Evolutionary conservation across 2,888 invertebrate species (phyloP).

Genomic region (Heliconius sara): DNA sequence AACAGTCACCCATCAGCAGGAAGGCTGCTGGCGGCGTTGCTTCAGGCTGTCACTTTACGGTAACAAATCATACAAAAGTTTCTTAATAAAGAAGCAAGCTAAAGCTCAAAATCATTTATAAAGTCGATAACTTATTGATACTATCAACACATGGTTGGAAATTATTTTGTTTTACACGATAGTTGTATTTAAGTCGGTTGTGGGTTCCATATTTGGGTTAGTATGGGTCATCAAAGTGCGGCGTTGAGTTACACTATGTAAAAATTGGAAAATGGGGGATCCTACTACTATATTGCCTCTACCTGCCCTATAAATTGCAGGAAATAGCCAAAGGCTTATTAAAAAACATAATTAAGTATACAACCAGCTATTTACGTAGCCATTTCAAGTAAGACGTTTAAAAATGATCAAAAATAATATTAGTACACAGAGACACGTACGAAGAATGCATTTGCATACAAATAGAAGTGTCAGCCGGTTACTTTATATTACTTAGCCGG

Average conservation of each 20-base stretch:
- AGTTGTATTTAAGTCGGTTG: too few relatives aligned
- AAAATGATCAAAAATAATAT: constrained; percentile 41
- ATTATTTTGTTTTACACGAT: not conserved
- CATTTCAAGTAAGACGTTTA: constrained; percentile 35
- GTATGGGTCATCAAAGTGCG: too few relatives aligned
- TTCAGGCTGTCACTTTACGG: constrained; percentile 6
- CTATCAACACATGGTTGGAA: not conserved
- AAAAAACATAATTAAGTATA: not conserved
- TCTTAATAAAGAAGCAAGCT: constrained; percentile 4
- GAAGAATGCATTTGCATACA: constrained; percentile 72
- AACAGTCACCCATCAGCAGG: constrained; percentile 12
- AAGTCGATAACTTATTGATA: constrained; percentile 12
- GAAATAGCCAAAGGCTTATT: not conserved
- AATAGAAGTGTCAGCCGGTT: constrained; percentile 70
- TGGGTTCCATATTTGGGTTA: too few relatives aligned
- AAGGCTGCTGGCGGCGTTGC: constrained; percentile 8
- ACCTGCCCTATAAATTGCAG: not conserved
- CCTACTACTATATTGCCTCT: not conserved
- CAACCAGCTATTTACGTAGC: not conserved
- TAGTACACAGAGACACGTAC: constrained; percentile 35
- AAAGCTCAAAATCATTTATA: not conserved
- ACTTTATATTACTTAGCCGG: constrained; percentile 45
- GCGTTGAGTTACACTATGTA: too few relatives aligned
- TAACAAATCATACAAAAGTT: constrained; percentile 24
- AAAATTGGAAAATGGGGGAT: too few relatives aligned